phyloP scores from a whole-genome alignment of 2,888 invertebrate genomes.

The Papilio protenor region DNA sequence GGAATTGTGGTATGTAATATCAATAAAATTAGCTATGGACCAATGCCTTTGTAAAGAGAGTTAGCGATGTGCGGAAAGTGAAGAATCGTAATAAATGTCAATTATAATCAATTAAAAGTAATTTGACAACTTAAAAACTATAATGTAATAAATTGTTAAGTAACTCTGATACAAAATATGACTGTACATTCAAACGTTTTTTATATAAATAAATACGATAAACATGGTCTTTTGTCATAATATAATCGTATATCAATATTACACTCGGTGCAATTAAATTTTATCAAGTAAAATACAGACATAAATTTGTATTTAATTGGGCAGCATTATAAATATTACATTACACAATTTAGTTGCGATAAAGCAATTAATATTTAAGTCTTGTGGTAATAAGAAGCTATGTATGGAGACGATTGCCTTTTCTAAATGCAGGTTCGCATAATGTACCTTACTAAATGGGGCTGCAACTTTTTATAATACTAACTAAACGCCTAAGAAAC shows the following conservation, averaged over 20 bases:
- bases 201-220: not conserved
- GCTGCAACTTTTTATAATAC: conserved; percentile 23
- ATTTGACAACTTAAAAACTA: too few species aligned
- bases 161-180: not conserved
- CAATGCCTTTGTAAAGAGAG: not conserved
- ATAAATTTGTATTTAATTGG: conserved; percentile 20
- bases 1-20: not conserved
- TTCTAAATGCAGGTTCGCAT: conserved; percentile 14
- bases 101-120: too few species aligned
- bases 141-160: too few species aligned
- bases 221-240: not conserved
- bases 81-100: too few species aligned
- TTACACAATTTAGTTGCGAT: conserved; percentile 21
- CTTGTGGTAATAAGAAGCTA: conserved; percentile 1
- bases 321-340: conserved; percentile 21
- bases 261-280: not conserved
- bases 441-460: conserved; percentile 10
- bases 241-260: not conserved
- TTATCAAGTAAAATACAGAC: not conserved
- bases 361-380: conserved; percentile 16
- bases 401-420: conserved; percentile 21
- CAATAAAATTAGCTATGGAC: not conserved
- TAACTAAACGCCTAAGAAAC: not conserved
- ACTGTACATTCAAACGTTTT: not conserved
- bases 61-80: not conserved